A percentile compares a stretch with the other conserved stretches of the same genome.
Conservation (phyloP, 2,797 vertebrate genomes). For the Characodon lateralis region DNA sequence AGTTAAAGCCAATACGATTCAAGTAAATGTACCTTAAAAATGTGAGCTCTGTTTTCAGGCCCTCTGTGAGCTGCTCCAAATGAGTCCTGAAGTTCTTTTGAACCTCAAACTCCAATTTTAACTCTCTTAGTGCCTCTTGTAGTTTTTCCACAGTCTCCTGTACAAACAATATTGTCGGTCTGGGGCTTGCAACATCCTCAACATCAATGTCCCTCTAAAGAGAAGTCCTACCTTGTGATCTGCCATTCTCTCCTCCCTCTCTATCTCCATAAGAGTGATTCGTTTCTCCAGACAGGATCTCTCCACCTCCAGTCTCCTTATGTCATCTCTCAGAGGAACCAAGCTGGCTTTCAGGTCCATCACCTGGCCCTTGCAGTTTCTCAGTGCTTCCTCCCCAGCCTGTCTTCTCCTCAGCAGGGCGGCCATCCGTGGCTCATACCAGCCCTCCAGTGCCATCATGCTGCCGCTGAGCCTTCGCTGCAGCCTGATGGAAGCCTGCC, state of each 20-base stretch:
- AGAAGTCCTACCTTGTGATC: slow-evolving; percentile 74
- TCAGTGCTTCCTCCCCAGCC: slow-evolving; percentile 80
- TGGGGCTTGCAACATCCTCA: neutral
- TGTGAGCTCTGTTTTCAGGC: slow-evolving; percentile 82
- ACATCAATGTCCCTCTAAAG: neutral
- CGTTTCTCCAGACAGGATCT: slow-evolving; percentile 84
- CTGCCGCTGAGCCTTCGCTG: slow-evolving; percentile 84
- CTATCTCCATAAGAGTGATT: slow-evolving; percentile 80
- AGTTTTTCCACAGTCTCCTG: slow-evolving; percentile 86
- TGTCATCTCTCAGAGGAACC: slow-evolving; percentile 82
- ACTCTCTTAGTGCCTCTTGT: slow-evolving; percentile 80
- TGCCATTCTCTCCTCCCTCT: slow-evolving; percentile 80
- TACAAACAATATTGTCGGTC: neutral
- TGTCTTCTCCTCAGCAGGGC: slow-evolving; percentile 84
- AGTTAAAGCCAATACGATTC: neutral
- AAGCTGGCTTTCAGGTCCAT: slow-evolving; percentile 80
- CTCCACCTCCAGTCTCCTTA: slow-evolving; percentile 79
- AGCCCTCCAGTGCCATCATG: slow-evolving; percentile 82
- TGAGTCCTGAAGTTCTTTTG: slow-evolving; percentile 84
- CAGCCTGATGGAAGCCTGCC: slow-evolving; percentile 83
- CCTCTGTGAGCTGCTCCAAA: slow-evolving; percentile 80
- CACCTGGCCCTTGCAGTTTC: slow-evolving; percentile 81
- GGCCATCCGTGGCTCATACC: slow-evolving; percentile 87
- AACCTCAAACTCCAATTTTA: slow-evolving; percentile 82
- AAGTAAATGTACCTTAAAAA: slow-evolving; percentile 82